Percentiles rank a stretch among this genome's conserved stretches.
phyloP scores from a whole-genome alignment of 1,140 invertebrate species.

The Ctenoplectra terminalis region DNA sequence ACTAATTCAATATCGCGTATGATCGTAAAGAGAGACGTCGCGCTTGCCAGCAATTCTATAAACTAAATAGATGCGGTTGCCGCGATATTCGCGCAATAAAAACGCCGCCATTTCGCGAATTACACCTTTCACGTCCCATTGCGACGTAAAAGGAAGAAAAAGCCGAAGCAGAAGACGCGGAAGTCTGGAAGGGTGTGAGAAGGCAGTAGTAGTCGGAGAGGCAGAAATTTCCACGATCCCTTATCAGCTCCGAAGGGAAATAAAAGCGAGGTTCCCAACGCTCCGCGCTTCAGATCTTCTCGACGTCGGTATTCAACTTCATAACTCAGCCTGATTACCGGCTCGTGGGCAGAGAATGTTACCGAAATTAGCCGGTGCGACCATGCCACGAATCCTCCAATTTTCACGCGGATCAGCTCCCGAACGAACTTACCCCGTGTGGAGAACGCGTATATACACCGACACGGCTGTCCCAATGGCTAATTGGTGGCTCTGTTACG shows the following conservation, averaged over 20 bases:
- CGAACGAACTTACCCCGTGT: constrained; percentile 49
- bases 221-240: constrained; percentile 8
- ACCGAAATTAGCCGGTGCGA: constrained; percentile 9
- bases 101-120: constrained; percentile 8
- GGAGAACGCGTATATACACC: constrained; percentile 29
- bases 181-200: background rate
- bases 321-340: constrained; percentile 37
- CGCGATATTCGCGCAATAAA: constrained; percentile 21
- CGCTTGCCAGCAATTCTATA: background rate
- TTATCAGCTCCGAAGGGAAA: constrained; percentile 31
- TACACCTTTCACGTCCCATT: background rate
- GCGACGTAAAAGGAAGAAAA: background rate
- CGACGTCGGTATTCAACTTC: background rate
- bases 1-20: constrained; percentile 4
- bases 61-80: background rate
- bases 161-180: background rate
- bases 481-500: constrained; percentile 69
- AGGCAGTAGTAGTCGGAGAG: background rate
- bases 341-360: background rate
- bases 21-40: background rate
- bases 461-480: constrained; percentile 65
- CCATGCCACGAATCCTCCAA: constrained; percentile 33
- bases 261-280: constrained; percentile 3
- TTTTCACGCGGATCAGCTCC: constrained; percentile 42
- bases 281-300: too few relatives aligned